phyloP scores from a whole-genome alignment of 2,113 vertebrate genomes.

The Myocastor coypus region DNA sequence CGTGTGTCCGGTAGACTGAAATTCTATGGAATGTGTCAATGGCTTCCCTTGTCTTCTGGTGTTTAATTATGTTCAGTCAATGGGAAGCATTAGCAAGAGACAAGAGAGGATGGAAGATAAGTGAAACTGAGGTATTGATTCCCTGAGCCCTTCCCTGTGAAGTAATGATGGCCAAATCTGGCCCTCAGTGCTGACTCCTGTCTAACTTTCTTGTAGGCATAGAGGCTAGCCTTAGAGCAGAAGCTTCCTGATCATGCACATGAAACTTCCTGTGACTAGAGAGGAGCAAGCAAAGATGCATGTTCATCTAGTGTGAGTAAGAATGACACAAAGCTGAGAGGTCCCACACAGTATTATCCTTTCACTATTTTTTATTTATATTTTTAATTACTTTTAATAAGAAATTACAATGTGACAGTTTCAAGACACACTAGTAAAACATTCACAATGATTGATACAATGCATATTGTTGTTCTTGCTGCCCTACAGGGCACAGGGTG shows the following conservation, averaged over 20 bases:
- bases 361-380: not conserved
- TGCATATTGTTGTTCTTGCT: too few relatives aligned
- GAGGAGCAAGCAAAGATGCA: not conserved
- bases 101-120: not conserved
- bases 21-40: not conserved
- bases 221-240: constrained; percentile 5
- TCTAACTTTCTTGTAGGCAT: not conserved
- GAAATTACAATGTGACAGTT: too few relatives aligned
- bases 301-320: not conserved
- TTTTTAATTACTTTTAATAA: too few relatives aligned
- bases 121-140: not conserved
- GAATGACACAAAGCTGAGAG: not conserved
- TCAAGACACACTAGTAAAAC: too few relatives aligned
- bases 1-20: not conserved
- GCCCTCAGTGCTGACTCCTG: not conserved
- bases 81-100: not conserved
- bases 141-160: not conserved
- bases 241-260: not conserved
- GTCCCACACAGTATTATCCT: not conserved
- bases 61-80: not conserved
- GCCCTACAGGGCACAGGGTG: too few relatives aligned
- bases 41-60: not conserved
- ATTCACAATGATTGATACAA: too few relatives aligned
- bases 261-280: not conserved
- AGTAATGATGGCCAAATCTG: not conserved